phyloP scores from a whole-genome alignment of 2,888 invertebrate genomes.

The Drosophila rellima region DNA sequence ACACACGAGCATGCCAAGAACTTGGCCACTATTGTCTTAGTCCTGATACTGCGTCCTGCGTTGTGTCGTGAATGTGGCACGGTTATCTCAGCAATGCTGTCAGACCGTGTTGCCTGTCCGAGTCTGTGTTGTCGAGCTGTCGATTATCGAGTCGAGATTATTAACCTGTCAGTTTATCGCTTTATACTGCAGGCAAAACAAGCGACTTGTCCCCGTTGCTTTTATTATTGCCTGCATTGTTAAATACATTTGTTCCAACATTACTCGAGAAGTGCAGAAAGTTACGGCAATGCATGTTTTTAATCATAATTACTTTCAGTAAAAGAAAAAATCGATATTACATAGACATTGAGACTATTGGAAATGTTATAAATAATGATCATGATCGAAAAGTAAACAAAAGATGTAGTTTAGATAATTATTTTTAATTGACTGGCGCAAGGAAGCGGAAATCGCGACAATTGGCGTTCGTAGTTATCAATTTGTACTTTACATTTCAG shows the following conservation, averaged over 20 bases:
- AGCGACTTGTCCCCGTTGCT: conserved; percentile 27
- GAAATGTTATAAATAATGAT: no score
- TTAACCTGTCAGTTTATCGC: conserved; percentile 81
- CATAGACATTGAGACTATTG: no score
- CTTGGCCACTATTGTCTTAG: conserved; percentile 46
- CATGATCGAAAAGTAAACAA: no score
- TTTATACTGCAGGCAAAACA: conserved; percentile 66
- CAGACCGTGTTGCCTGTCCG: conserved; percentile 55
- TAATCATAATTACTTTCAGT: neutral
- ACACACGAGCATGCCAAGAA: conserved; percentile 24
- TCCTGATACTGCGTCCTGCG: conserved; percentile 15
- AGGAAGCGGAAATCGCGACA: no score
- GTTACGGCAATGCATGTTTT: conserved; percentile 6
- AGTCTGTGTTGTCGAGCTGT: conserved; percentile 42
- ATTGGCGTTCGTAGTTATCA: no score
- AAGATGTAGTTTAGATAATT: no score
- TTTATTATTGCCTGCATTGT: conserved; percentile 41
- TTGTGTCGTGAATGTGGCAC: conserved; percentile 8
- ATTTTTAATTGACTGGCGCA: no score
- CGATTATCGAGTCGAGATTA: conserved; percentile 82
- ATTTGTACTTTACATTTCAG: no score
- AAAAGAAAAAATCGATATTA: neutral
- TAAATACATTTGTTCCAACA: conserved; percentile 9
- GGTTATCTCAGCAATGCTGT: conserved; percentile 52
- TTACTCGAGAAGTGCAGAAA: conserved; percentile 1